Base-by-base conservation (phyloP, 2,888 invertebrate genomes). In the Dynastes maya region DNA sequence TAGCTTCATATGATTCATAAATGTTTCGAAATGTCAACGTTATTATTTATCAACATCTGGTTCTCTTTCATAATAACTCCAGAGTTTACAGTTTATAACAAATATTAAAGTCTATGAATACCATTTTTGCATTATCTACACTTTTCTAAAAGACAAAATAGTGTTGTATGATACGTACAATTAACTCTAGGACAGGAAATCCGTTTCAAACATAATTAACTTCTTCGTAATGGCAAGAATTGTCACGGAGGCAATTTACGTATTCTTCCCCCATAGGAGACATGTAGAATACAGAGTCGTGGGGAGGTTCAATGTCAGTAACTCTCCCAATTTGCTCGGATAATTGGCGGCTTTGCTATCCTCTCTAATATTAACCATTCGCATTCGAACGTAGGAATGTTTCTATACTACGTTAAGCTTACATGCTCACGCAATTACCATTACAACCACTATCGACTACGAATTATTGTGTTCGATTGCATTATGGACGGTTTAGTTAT, bases 291-390 rank as follows among this genome's bases (percentile, higher is more conserved):
- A 63, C 67, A 77, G 63, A 76, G 63, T 70, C 80, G n/a, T 16
- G 45, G 63, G 37, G 16, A 72, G 58, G 32, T 37, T 72, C 72
- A 45, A 22, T 72, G 37, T 58, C 58, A 16, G 51, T 84, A 84
- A 83, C 82, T 84, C 82, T 81, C 81, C 82, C 84, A 84, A 84
- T 84, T 84, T 84, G 81, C 82, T 79, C 78, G 80, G 82, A 83
- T 83, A 83, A 84, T 83, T 84, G 83, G 83, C 82, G 82, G 83
- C 83, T 83, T 84, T 83, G 37, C 11, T 80, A 80, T 80, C 76
- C 72, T 58, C 40, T 58, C 32, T 40, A 37, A 40, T 72, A 61
- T 58, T 81, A 81, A 80, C 81, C 80, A 80, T 80, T 81, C 82
- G 79, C 81, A 83, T 82, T 81, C 80, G 82, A 80, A 77, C 76